These are phyloP conservation scores for Elysia crispata DNA, from an alignment of 2,888 invertebrate genomes.

Conservation along the genomic window DNA sequence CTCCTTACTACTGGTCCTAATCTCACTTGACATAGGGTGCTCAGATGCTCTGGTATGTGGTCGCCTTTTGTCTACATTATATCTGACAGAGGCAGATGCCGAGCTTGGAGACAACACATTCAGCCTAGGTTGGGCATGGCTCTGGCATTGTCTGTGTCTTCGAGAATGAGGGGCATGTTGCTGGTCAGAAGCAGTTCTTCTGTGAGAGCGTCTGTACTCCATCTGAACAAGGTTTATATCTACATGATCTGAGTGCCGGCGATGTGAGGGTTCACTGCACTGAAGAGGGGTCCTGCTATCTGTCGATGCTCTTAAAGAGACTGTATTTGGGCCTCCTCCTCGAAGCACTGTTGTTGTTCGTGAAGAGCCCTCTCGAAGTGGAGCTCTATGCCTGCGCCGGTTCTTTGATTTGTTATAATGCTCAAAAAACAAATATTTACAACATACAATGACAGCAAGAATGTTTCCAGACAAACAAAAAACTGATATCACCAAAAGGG, in stretches of 20 bases:
- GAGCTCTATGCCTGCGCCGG: slow-evolving; percentile 44
- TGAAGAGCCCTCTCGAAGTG: slow-evolving; percentile 42
- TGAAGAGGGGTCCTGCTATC: slow-evolving; percentile 46
- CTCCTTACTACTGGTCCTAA: slow-evolving; percentile 29
- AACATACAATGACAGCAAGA: slow-evolving; percentile 61
- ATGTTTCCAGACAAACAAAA: slow-evolving; percentile 62
- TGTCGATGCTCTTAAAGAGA: slow-evolving; percentile 33
- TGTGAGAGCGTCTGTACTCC: slow-evolving; percentile 44
- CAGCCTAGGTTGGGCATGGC: slow-evolving; percentile 2
- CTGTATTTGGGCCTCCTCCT: slow-evolving; percentile 49
- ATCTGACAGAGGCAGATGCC: slow-evolving; percentile 6
- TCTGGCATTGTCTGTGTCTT: slow-evolving; percentile 38
- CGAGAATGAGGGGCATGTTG: slow-evolving; percentile 28
- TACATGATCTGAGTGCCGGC: slow-evolving; percentile 47
- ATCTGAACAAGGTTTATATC: slow-evolving; percentile 46
- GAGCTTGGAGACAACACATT: slow-evolving; percentile 21
- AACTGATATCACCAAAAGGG: slow-evolving; percentile 60
- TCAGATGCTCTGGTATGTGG: slow-evolving; percentile 25
- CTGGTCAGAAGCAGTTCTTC: slow-evolving; percentile 43
- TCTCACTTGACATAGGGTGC: slow-evolving; percentile 25
- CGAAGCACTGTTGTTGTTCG: slow-evolving; percentile 42
- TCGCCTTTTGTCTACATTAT: slow-evolving; percentile 38
- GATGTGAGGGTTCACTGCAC: slow-evolving; percentile 38
- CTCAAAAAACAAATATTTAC: slow-evolving; percentile 62
- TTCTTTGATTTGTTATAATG: slow-evolving; percentile 49